phyloP scores from a whole-genome alignment of 92 coral and sea anemone species.

The Phenganax stokvisi region DNA sequence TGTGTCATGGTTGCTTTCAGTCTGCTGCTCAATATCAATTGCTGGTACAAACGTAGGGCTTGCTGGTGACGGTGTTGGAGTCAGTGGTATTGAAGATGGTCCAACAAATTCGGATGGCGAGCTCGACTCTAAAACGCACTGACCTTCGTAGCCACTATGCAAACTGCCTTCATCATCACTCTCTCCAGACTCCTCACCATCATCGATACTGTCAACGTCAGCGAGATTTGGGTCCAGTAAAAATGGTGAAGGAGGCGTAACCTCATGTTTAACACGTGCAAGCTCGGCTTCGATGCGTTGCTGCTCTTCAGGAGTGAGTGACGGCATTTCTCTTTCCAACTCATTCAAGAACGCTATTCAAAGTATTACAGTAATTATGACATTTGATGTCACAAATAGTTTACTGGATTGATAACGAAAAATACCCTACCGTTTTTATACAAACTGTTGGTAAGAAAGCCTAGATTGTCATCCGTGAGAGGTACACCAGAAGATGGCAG shows the following conservation, averaged over 20 bases:
- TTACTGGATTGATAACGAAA: not conserved
- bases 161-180: conserved; percentile 20
- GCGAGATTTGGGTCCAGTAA: not conserved
- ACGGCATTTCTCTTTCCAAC: conserved; percentile 28
- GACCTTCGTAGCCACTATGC: conserved; percentile 6
- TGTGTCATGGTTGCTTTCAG: conserved; percentile 96
- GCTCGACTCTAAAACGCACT: not conserved
- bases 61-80: conserved; percentile 98
- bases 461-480: conserved; percentile 27
- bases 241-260: conserved; percentile 38
- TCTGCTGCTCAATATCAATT: conserved; percentile 94
- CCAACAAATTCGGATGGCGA: conserved; percentile 17
- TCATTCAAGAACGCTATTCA: conserved; percentile 24
- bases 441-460: conserved; percentile 19
- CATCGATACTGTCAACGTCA: conserved; percentile 22
- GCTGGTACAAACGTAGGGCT: conserved; percentile 84
- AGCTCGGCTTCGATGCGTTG: conserved; percentile 25
- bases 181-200: conserved; percentile 1
- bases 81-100: conserved; percentile 73
- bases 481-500: conserved; percentile 27
- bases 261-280: conserved; percentile 30
- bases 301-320: conserved; percentile 29
- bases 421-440: conserved; percentile 17
- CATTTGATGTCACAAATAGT: not conserved
- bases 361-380: not conserved